A percentile compares a stretch with the other conserved stretches of the same genome.
Conservation (phyloP, 2,113 vertebrate genomes). For the Alosa alosa region DNA sequence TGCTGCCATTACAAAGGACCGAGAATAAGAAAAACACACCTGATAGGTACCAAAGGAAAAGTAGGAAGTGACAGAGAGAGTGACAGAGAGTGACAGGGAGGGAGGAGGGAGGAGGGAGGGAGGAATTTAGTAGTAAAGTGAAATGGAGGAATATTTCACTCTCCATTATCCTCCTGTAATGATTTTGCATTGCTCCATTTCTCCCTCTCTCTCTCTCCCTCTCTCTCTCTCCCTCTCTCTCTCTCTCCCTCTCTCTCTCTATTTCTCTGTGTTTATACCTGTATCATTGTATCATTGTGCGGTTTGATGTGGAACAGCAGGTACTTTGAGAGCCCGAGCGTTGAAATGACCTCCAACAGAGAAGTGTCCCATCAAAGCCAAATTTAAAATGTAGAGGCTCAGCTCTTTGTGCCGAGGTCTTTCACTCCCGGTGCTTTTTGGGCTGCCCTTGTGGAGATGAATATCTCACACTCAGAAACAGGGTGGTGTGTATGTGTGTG, state of each 20-base stretch:
- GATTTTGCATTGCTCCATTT: not conserved
- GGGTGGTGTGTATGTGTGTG: not conserved
- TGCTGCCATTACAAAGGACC: not conserved
- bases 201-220: not conserved
- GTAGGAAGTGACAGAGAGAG: not conserved
- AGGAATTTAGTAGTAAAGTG: not conserved
- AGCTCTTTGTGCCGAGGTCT: not conserved
- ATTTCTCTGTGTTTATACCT: not conserved
- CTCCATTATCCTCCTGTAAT: conserved; percentile 44
- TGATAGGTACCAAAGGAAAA: too few species aligned
- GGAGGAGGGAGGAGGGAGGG: not conserved
- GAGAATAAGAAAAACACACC: not conserved
- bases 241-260: not conserved
- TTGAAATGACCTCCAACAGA: not conserved
- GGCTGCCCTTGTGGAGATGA: not conserved
- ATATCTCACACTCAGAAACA: not conserved
- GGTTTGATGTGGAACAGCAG: not conserved
- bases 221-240: not conserved
- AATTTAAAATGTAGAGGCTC: not conserved
- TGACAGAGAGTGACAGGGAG: not conserved
- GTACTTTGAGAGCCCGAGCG: not conserved
- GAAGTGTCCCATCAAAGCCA: not conserved
- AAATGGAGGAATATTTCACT: conserved; percentile 49
- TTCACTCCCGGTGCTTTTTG: not conserved
- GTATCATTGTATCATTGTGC: not conserved